Evolutionary conservation across 1,140 invertebrate genomes (phyloP).

Genomic region (Scylla paramamosain): DNA sequence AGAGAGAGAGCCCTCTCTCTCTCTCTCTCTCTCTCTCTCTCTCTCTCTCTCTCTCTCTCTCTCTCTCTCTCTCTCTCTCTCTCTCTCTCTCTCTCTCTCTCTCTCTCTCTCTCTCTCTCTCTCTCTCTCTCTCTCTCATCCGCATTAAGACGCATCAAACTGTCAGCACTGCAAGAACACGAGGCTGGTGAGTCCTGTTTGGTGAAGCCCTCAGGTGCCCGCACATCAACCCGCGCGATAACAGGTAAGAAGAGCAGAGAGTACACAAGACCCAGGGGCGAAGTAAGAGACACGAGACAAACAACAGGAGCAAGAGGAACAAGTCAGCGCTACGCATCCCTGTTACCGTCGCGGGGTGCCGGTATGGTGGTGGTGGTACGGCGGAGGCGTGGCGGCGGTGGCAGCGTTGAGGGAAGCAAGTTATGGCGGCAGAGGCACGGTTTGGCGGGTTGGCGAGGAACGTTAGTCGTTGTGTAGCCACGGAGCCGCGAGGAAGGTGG

Average conservation of each 20-base stretch:
- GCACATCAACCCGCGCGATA: not conserved
- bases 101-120: constrained; percentile 12
- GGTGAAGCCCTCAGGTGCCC: not conserved
- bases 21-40: too few species aligned
- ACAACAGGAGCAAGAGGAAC: not conserved
- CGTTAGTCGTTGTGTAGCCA: constrained; percentile 19
- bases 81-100: not conserved
- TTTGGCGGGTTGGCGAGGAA: not conserved
- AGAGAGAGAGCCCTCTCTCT: too few species aligned
- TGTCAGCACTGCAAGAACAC: not conserved
- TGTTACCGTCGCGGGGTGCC: not conserved
- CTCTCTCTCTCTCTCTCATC: not conserved
- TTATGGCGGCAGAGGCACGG: not conserved
- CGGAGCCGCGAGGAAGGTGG: constrained; percentile 11
- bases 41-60: too few species aligned
- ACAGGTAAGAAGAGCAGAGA: too few species aligned
- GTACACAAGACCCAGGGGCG: not conserved
- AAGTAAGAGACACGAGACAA: too few species aligned
- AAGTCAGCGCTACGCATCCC: not conserved
- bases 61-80: not conserved
- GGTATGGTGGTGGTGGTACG: not conserved
- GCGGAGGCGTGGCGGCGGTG: not conserved
- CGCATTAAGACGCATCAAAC: not conserved
- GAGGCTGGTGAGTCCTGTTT: not conserved
- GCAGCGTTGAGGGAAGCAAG: not conserved